Conservation (phyloP, 2,797 vertebrate genomes). For the Paramormyrops hopkinsi region DNA sequence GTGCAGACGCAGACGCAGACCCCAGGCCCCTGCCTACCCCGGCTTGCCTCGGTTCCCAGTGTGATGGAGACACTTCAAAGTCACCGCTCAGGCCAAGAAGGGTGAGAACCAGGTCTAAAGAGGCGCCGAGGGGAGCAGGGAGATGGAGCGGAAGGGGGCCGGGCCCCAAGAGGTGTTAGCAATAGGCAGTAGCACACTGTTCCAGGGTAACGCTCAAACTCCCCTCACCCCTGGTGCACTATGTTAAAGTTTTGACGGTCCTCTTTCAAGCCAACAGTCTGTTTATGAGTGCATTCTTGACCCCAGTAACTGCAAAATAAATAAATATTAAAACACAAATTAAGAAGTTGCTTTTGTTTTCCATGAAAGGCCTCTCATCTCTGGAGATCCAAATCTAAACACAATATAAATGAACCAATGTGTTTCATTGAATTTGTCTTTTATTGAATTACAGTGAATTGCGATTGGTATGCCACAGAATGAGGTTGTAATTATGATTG, state of each 20-base stretch:
- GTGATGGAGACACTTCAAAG: slow-evolving; percentile 11
- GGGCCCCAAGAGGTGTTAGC: not conserved
- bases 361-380: slow-evolving; percentile 4
- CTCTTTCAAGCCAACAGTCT: slow-evolving; percentile 15
- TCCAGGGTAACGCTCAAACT: not conserved
- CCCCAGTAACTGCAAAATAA: slow-evolving; percentile 21
- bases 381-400: slow-evolving; percentile 17
- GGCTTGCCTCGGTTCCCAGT: not conserved
- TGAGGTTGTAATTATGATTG: not conserved
- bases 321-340: slow-evolving; percentile 23
- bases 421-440: not conserved
- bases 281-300: slow-evolving; percentile 26
- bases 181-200: not conserved
- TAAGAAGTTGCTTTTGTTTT: slow-evolving; percentile 22
- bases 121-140: not conserved
- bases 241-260: not conserved
- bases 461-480: not conserved
- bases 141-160: not conserved
- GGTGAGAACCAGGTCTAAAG: not conserved
- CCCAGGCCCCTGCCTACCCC: not conserved
- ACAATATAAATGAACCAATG: slow-evolving; percentile 11
- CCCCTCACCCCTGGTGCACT: not conserved
- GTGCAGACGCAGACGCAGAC: not conserved
- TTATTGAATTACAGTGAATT: not conserved
- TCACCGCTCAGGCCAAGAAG: not conserved